Evolutionary conservation across 2,888 invertebrate species (phyloP), one percentile per base, ranked within the genome.

Genomic region (Agrotis clavis): DNA sequence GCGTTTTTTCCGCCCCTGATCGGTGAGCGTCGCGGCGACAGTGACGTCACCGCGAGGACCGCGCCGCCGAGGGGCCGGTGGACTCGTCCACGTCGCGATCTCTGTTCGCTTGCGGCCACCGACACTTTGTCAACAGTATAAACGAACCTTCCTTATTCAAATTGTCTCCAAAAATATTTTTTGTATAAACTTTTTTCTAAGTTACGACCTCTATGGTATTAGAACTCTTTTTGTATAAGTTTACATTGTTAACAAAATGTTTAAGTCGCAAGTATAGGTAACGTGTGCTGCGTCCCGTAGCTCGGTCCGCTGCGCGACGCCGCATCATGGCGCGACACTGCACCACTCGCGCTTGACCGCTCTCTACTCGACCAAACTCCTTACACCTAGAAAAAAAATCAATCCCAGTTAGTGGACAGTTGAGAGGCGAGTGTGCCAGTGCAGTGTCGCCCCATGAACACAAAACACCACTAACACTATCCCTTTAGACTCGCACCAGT

Each of bases 401-500:
- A 6, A 21, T 21, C 21, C 3, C 41, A 41, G 9, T 30, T 41
- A 5, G 9, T 16, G 21, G 25, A 5, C 47, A 59, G 53, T 18
- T 13, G 51, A 57, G n/a, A 25, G 50, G 60, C 60, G 41, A 45
- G 50, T 35, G 72, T 61, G 67, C 64, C 57, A 63, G 83, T 73
- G 64, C 73, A 84, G 89, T 89, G 88, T 87, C 89, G 91, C 83
- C 80, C 81, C 88, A 81, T 88, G 92, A 87, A 83, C 81, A 84
- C 87, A 89, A 72, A 30, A 74, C 92, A 90, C 92, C 90, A 88
- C 87, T 89, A 89, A 91, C 90, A 90, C 91, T 93, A 91, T 92
- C 92, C 92, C 91, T 90, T 90, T 93, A 92, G 94, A 95, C 95
- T 94, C 95, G 96, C 95, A 95, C 95, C 94, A 94, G 92, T 93